phyloP scores from a whole-genome alignment of 2,113 vertebrate genomes.

The Atherinomorus stipes region DNA sequence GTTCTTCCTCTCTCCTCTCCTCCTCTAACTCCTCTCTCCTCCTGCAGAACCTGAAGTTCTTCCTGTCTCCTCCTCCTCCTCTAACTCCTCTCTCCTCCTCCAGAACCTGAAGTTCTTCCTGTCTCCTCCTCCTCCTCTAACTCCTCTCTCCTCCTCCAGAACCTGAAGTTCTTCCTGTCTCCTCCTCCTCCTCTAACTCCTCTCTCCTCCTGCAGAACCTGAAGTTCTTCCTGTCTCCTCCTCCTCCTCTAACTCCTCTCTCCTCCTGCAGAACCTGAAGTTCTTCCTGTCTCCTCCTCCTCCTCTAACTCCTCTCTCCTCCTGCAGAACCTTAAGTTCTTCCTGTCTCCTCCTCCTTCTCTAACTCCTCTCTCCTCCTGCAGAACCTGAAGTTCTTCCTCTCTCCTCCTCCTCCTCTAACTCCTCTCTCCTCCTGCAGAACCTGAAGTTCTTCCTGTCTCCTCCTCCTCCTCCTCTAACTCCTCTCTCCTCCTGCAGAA shows the following conservation, averaged over 20 bases:
- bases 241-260: background rate
- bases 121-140: rapidly evolving
- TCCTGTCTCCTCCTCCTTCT: rapidly evolving
- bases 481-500: too few relatives aligned
- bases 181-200: background rate
- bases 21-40: background rate
- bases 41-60: slow-evolving; percentile 90
- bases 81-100: too few relatives aligned
- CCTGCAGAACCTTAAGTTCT: slow-evolving; percentile 90
- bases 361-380: too few relatives aligned
- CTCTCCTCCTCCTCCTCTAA: rapidly evolving
- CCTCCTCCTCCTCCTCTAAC: too few relatives aligned
- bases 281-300: rapidly evolving
- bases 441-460: slow-evolving; percentile 82
- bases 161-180: slow-evolving; percentile 82
- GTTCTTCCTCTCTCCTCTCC: too few relatives aligned
- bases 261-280: slow-evolving; percentile 90
- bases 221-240: too few relatives aligned
- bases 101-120: slow-evolving; percentile 90
- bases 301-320: background rate
- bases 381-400: slow-evolving; percentile 90
- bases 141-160: too few relatives aligned
- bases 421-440: too few relatives aligned
- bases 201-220: slow-evolving; percentile 88
- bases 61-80: rapidly evolving